Evolutionary conservation across 2,113 vertebrate species (phyloP).

Genomic region (Bothrops jararaca): DNA sequence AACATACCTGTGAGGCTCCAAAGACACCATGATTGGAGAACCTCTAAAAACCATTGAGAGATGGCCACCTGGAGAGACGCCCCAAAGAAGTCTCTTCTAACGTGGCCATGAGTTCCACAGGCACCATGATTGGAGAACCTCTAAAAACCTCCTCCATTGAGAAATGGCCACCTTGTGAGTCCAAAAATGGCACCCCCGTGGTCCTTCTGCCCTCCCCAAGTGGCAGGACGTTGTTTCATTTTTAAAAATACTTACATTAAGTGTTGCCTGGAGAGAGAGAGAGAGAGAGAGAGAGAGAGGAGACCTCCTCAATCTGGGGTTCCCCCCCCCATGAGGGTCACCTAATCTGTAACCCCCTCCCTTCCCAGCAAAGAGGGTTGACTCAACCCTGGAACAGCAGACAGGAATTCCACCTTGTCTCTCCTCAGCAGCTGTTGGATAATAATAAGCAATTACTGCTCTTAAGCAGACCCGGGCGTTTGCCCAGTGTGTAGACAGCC

Average conservation of each 20-base stretch:
- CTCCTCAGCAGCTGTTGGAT: conserved; percentile 59
- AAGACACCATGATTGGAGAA: neutral
- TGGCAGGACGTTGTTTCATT: neutral
- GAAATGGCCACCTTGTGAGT: neutral
- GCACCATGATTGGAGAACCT: neutral
- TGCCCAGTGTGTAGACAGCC: conserved; percentile 45
- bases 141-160: neutral
- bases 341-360: neutral
- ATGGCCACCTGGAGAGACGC: too few species aligned
- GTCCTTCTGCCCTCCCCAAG: neutral
- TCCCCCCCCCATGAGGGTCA: too few species aligned
- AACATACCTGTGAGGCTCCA: neutral
- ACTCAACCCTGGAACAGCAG: conserved; percentile 50
- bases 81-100: too few species aligned
- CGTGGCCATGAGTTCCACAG: too few species aligned
- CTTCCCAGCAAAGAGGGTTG: conserved; percentile 9
- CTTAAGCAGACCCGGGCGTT: conserved; percentile 62
- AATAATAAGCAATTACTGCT: conserved; percentile 69
- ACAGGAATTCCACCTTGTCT: conserved; percentile 43
- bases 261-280: neutral
- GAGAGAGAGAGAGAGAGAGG: neutral
- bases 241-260: neutral
- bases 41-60: neutral
- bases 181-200: neutral
- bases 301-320: neutral